Evolutionary conservation across 2,888 invertebrate species (phyloP).

Genomic region (Melanchra persicariae): DNA sequence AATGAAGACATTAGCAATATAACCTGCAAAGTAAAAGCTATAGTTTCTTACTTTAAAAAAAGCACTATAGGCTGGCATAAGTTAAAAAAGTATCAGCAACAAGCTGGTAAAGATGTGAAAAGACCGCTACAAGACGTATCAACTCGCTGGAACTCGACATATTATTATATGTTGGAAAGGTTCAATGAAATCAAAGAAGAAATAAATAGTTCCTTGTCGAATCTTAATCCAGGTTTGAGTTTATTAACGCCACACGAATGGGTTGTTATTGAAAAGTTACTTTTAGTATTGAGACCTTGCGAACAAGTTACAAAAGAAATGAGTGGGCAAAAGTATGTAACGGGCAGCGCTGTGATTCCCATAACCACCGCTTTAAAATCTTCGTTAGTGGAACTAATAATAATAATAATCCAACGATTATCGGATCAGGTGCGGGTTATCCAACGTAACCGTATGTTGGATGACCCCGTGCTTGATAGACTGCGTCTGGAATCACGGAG

Average conservation of each 20-base stretch:
- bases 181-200: constrained; percentile 38
- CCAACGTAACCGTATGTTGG: too few species aligned
- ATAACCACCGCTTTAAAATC: constrained; percentile 27
- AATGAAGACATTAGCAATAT: background rate
- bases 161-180: constrained; percentile 43
- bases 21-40: background rate
- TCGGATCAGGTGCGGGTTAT: too few species aligned
- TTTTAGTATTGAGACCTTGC: background rate
- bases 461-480: too few species aligned
- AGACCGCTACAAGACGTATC: constrained; percentile 38
- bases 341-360: constrained; percentile 25
- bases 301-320: constrained; percentile 27
- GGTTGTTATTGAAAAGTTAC: background rate
- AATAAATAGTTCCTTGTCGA: constrained; percentile 37
- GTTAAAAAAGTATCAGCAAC: constrained; percentile 24
- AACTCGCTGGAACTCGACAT: constrained; percentile 49
- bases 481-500: too few species aligned
- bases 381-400: constrained; percentile 1
- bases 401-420: too few species aligned
- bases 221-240: constrained; percentile 29
- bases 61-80: constrained; percentile 32
- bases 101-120: constrained; percentile 27
- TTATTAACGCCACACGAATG: constrained; percentile 11
- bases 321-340: constrained; percentile 36
- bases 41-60: constrained; percentile 33